phyloP scores from a whole-genome alignment of 2,797 vertebrate genomes.

The Aplochiton taeniatus region DNA sequence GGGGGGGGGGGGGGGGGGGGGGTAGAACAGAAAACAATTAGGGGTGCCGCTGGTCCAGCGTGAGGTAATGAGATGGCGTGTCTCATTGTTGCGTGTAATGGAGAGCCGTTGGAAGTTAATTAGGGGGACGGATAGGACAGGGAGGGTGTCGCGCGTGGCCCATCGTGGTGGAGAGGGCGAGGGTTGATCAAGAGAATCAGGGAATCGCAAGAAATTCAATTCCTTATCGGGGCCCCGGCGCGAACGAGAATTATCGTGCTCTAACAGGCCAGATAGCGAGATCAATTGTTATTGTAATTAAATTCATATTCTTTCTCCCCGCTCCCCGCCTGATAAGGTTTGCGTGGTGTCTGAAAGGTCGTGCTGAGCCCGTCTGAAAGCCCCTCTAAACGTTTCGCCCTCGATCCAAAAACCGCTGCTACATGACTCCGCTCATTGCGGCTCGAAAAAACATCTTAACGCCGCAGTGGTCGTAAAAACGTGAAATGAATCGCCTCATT shows the following conservation, averaged over 20 bases:
- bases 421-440: slow-evolving; percentile 13
- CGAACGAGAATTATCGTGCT: slow-evolving; percentile 62
- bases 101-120: slow-evolving; percentile 80
- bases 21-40: slow-evolving; percentile 73
- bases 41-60: slow-evolving; percentile 59
- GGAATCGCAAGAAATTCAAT: slow-evolving; percentile 51
- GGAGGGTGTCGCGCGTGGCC: slow-evolving; percentile 56
- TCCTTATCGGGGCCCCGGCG: slow-evolving; percentile 47
- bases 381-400: slow-evolving; percentile 27
- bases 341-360: slow-evolving; percentile 16
- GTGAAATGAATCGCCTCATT: slow-evolving; percentile 14
- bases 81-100: slow-evolving; percentile 78
- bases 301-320: slow-evolving; percentile 55
- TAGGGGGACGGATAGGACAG: slow-evolving; percentile 72
- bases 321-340: slow-evolving; percentile 6
- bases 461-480: slow-evolving; percentile 1
- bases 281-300: slow-evolving; percentile 62
- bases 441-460: slow-evolving; percentile 13
- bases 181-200: slow-evolving; percentile 63
- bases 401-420: slow-evolving; percentile 13
- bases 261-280: slow-evolving; percentile 48
- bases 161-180: slow-evolving; percentile 40
- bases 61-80: slow-evolving; percentile 73
- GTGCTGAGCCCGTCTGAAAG: slow-evolving; percentile 9
- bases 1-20: background rate